Evolutionary conservation across 2,888 invertebrate genomes (phyloP), one percentile per base, ranked within the genome.

Genomic region (Tethea ocularis): DNA sequence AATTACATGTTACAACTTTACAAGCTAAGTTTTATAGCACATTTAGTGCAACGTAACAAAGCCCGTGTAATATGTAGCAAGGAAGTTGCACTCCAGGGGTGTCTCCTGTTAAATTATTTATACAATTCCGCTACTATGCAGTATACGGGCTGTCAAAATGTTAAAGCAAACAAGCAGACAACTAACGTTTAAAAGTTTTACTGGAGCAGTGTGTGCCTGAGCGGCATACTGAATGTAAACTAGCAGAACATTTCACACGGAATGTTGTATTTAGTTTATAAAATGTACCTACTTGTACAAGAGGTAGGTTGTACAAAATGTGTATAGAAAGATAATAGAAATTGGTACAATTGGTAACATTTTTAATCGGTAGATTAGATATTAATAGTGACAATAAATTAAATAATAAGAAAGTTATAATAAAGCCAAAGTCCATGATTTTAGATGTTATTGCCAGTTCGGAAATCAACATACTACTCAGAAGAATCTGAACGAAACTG

Each of bases 41-140:
- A 3, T 20, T 17, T 46, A 46, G 10, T 17, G n/a, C 7, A 41
- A 17, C 7, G 17, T 6, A 5, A 15, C 46, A 46, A n/a, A 10
- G 38, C 5, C 20, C 10, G 20, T 20, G 20, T 46, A 10, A 46
- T 46, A 46, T 46, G 46, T 46, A 41, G 59, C 61, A 72, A 65
- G 61, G 56, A 72, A 67, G 57, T 67, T 60, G 56, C 61, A 67
- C 70, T 11, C 24, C 15, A 62, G 57, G 70, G 67, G 65, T 20
- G 61, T 10, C 53, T 52, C 56, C 46, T 69, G 60, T 67, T 71
- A 69, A 63, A 71, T 69, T 67, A 72, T 71, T 71, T 61, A 71
- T 61, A 56, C 46, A 13, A 33, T 2, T 13, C 3, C 10, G 46
- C 46, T 61, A 53, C 41, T 56, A 63, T 22, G 36, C 36, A 17